A percentile compares a stretch with the other conserved stretches of the same genome.
Conservation (phyloP, 2,113 vertebrate genomes). For the Lepisosteus osseus region DNA sequence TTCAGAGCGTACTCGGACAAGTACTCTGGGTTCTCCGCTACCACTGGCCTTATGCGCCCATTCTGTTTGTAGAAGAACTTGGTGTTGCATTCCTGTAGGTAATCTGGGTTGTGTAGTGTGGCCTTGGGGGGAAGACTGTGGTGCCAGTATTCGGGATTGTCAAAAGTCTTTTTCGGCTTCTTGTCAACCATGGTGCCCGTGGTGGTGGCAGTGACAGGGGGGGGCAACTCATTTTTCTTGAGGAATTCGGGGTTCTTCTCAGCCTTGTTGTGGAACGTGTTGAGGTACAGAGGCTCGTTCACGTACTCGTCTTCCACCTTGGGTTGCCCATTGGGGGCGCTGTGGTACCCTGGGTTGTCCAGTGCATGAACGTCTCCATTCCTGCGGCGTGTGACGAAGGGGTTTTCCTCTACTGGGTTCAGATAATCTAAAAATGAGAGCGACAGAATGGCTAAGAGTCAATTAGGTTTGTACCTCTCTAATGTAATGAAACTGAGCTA, state of each 20-base stretch:
- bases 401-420: slow-evolving; percentile 93
- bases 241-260: slow-evolving; percentile 74
- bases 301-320: slow-evolving; percentile 88
- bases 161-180: slow-evolving; percentile 91
- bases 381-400: slow-evolving; percentile 86
- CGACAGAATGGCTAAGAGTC: slow-evolving; percentile 16
- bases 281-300: slow-evolving; percentile 91
- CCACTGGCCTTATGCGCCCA: slow-evolving; percentile 82
- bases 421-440: slow-evolving; percentile 73
- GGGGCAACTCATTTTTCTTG: slow-evolving; percentile 75
- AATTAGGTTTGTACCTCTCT: no score
- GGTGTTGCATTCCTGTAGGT: slow-evolving; percentile 83
- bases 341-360: slow-evolving; percentile 93
- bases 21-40: slow-evolving; percentile 94
- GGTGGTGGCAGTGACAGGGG: slow-evolving; percentile 59
- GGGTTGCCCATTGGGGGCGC: slow-evolving; percentile 70
- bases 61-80: slow-evolving; percentile 97
- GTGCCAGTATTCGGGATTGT: slow-evolving; percentile 98
- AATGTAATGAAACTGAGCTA: no score
- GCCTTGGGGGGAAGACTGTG: slow-evolving; percentile 89
- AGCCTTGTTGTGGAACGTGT: slow-evolving; percentile 79
- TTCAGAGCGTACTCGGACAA: slow-evolving; percentile 91
- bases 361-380: slow-evolving; percentile 86
- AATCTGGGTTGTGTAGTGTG: slow-evolving; percentile 83
- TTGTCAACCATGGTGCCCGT: slow-evolving; percentile 61